Evolutionary conservation across 2,113 vertebrate species (phyloP).

Genomic region (Sinosuthora webbiana): DNA sequence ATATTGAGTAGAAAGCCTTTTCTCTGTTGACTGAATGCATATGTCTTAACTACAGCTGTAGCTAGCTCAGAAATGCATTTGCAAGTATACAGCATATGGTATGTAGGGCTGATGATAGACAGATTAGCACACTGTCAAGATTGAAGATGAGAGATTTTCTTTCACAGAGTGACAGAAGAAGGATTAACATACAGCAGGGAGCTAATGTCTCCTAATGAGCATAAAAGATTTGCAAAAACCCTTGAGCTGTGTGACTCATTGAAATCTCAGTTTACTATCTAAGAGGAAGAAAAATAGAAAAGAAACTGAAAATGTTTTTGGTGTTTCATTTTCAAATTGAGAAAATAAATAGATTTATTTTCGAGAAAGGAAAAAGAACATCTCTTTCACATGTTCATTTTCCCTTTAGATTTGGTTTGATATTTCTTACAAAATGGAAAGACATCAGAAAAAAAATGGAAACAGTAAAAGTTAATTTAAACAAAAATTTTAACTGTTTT

Average conservation of each 20-base stretch:
- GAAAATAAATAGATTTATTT: neutral
- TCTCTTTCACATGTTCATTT: neutral
- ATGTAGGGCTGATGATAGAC: neutral
- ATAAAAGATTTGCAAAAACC: neutral
- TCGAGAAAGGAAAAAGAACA: neutral
- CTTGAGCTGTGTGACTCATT: neutral
- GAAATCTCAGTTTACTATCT: neutral
- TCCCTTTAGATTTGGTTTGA: neutral
- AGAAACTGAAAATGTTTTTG: neutral
- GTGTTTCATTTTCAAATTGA: neutral
- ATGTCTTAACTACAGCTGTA: neutral
- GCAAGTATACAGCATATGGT: neutral
- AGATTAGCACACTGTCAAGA: neutral
- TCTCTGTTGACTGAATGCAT: neutral
- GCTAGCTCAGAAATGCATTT: neutral
- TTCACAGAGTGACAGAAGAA: neutral
- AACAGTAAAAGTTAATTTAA: neutral
- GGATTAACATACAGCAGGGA: neutral
- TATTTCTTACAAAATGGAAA: neutral
- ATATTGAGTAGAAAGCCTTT: neutral
- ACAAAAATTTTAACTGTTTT: neutral
- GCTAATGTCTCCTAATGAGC: neutral
- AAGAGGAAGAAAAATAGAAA: neutral
- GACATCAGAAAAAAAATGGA: neutral
- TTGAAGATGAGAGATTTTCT: neutral